These are phyloP conservation scores for Neotoxoptera formosana DNA, from an alignment of 1,140 invertebrate genomes.

Conservation along the genomic window DNA sequence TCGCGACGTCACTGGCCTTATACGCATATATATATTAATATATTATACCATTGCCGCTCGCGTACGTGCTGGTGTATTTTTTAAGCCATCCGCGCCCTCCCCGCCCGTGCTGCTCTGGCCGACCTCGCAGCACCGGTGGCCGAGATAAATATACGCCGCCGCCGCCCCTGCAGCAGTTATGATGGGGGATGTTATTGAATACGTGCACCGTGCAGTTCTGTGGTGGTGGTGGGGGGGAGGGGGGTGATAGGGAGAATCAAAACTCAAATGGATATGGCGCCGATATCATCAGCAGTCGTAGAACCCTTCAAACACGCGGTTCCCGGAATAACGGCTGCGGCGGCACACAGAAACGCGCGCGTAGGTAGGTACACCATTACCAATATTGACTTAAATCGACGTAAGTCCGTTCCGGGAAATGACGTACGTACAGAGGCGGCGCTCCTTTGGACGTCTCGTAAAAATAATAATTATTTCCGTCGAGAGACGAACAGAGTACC, in stretches of 20 bases:
- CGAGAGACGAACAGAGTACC: not conserved
- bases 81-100: not conserved
- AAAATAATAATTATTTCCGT: slow-evolving; percentile 11
- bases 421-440: not conserved
- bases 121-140: accelerated
- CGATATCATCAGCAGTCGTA: not conserved
- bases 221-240: no score
- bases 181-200: not conserved
- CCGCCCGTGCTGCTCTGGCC: accelerated
- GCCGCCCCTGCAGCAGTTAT: no score
- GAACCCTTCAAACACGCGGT: not conserved
- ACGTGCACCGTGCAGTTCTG: no score
- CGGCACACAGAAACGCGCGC: not conserved
- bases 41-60: not conserved
- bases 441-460: not conserved
- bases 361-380: not conserved
- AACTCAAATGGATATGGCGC: not conserved
- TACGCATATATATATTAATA: no score
- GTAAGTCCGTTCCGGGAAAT: not conserved
- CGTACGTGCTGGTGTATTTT: not conserved
- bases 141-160: not conserved
- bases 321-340: not conserved
- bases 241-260: no score
- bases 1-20: not conserved
- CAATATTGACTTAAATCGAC: not conserved